phyloP scores from a whole-genome alignment of 2,797 vertebrate genomes.

The Smutsia gigantea region DNA sequence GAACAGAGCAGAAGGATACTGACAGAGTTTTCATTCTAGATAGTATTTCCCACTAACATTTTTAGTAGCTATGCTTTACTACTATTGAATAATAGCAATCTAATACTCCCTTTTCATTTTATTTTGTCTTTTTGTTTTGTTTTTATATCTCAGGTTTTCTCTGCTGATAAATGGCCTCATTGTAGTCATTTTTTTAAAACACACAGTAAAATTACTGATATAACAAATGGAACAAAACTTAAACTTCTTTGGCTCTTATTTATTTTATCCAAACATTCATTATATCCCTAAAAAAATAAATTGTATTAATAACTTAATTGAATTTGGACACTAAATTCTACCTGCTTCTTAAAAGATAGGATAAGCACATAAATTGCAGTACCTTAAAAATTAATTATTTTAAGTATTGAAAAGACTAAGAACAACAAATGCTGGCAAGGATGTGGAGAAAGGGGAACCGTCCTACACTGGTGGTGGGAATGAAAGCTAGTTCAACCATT shows the following conservation, averaged over 20 bases:
- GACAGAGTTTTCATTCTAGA: neutral
- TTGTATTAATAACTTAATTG: neutral
- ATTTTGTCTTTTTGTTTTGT: neutral
- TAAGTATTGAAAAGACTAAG: no score
- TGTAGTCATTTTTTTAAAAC: neutral
- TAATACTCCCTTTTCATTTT: neutral
- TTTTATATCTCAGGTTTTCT: neutral
- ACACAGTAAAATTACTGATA: neutral
- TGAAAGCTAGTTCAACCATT: no score
- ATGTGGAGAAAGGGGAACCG: no score
- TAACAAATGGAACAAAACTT: neutral
- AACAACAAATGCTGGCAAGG: no score
- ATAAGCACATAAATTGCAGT: slow-evolving; percentile 31
- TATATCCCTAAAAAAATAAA: neutral
- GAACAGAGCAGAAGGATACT: neutral
- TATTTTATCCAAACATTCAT: neutral
- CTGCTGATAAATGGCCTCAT: neutral
- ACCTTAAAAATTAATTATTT: neutral
- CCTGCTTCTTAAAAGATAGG: neutral
- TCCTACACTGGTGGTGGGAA: no score
- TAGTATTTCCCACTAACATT: neutral
- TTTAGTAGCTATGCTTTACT: neutral
- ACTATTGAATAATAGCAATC: neutral
- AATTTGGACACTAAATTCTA: neutral
- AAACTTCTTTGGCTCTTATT: neutral